Evolutionary conservation across 2,888 invertebrate genomes (phyloP), one percentile per base, ranked within the genome.

Genomic region (Drosophila multiciliata): DNA sequence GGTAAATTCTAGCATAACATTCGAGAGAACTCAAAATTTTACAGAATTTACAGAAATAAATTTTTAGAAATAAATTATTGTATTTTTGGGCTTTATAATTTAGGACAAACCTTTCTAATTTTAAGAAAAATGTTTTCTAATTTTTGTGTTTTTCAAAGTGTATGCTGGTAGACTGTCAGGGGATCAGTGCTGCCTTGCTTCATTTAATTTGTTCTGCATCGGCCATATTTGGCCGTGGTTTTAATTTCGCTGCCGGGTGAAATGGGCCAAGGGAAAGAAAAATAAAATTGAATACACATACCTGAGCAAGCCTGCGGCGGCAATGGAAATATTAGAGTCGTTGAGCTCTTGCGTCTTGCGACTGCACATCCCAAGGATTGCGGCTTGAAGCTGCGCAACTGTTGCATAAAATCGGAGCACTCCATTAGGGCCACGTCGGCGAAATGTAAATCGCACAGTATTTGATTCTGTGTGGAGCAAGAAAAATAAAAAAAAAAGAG

Each of bases 331-430:
- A 98, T 98, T 90, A 98, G 95, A 48, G 98, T 98, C 79, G 98
- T 98, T 86, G 98, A 98, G 88, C 97, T 97, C 94, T 98, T 98
- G 93, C 98, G 95, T 91, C 98, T 94, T 75, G 98, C 98, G 90
- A 98, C 98, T 87, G 98, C 98, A 94, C 98, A 98, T 93, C 98
- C 98, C 93, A 98, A 94, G 90, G 97, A 97, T 94, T 98, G 98
- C 90, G 98, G 97, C 94, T 98, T 98, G 95, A 98, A 98, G 94
- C 97, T 97, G 92, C 98, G 96, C 93, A 98, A 95, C 94, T 98
- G 98, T 94, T 98, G 98, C 97, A 98, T 98, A 94, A 98, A 98
- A 95, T 98, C 98, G 91, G 97, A 97, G 95, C 97, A 97, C 96
- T 98, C 98, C 97, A 98, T 97, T 93, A 98, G 97, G 94, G 98